Evolutionary conservation across 2,797 vertebrate genomes (phyloP).

Genomic region (Gymnothorax javanicus): DNA sequence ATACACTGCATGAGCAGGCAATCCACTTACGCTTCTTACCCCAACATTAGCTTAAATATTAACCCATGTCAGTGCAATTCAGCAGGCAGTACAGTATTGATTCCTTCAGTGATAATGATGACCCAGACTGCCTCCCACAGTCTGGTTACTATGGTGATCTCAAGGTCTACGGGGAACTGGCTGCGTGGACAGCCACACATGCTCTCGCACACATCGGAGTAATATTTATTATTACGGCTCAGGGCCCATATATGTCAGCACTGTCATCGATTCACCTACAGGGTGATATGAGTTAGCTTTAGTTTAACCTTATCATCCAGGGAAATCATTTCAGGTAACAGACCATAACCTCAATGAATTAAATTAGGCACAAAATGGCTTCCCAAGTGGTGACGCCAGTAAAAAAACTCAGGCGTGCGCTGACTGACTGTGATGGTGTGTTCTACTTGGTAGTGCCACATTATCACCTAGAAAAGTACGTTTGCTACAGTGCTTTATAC

Average conservation of each 20-base stretch:
- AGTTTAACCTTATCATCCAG: neutral
- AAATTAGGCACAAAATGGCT: neutral
- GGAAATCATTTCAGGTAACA: neutral
- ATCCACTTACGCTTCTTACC: neutral
- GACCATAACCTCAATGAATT: neutral
- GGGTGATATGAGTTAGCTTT: neutral
- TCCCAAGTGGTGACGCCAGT: neutral
- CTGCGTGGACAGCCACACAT: constrained; percentile 21
- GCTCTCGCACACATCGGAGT: constrained; percentile 28
- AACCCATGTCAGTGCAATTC: neutral
- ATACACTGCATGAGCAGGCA: neutral
- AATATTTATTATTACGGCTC: neutral
- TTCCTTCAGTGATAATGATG: constrained; percentile 14
- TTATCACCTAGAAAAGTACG: neutral
- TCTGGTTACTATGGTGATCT: constrained; percentile 38
- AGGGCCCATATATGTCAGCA: neutral
- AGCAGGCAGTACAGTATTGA: constrained; percentile 15
- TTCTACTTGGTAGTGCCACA: neutral
- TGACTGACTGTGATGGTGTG: neutral
- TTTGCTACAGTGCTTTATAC: neutral
- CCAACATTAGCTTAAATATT: neutral
- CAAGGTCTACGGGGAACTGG: constrained; percentile 26
- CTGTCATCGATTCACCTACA: neutral
- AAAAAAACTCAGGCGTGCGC: neutral
- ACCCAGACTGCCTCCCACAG: constrained; percentile 4